Conservation (phyloP, 2,888 invertebrate species). For the Linyphia triangularis region DNA sequence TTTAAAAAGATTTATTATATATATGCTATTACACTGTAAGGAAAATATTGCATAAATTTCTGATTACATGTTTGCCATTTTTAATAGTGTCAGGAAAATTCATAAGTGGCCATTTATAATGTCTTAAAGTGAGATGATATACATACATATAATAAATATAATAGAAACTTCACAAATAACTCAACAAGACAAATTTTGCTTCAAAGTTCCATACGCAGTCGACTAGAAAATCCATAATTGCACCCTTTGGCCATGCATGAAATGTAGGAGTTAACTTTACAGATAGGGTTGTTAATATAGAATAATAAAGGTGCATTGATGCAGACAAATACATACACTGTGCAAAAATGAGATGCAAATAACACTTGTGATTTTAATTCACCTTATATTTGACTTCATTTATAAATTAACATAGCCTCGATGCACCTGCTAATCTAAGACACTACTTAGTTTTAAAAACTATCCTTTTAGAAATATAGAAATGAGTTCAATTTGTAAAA, state of each 20-base stretch:
- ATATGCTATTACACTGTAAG: too few species aligned
- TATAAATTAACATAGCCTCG: background rate
- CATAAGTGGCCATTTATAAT: too few species aligned
- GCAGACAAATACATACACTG: background rate
- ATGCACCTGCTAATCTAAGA: background rate
- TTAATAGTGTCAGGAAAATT: too few species aligned
- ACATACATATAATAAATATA: too few species aligned
- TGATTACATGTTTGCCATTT: too few species aligned
- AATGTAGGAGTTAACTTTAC: background rate
- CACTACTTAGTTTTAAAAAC: background rate
- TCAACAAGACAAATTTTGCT: too few species aligned
- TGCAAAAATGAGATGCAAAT: background rate
- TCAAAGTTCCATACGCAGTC: background rate
- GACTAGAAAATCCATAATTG: background rate
- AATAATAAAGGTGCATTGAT: background rate
- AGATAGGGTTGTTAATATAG: background rate
- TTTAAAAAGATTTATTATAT: too few species aligned
- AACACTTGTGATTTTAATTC: too few species aligned
- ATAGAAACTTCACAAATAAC: too few species aligned
- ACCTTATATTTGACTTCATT: background rate
- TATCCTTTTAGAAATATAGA: slow-evolving; percentile 26
- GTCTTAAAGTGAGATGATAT: too few species aligned
- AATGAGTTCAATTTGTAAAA: slow-evolving; percentile 47
- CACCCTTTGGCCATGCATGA: background rate
- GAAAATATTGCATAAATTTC: too few species aligned